phyloP scores from a whole-genome alignment of 2,797 vertebrate species.

The Amblyopsis hoosieri region DNA sequence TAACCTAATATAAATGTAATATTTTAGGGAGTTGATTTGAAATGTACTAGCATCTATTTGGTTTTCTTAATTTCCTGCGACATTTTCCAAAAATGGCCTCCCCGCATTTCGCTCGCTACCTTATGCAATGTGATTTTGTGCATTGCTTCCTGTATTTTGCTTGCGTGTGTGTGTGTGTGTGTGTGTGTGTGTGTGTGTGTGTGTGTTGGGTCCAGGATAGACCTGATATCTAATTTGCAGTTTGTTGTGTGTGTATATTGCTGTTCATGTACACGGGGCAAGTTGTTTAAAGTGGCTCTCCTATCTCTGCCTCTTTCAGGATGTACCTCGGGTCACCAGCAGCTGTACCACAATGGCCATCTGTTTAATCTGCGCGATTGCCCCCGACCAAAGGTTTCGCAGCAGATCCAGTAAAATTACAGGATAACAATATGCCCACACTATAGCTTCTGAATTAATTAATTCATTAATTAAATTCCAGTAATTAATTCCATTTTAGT shows the following conservation, averaged over 20 bases:
- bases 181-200: too few relatives aligned
- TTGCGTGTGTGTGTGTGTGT: too few relatives aligned
- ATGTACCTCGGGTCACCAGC: conserved; percentile 78
- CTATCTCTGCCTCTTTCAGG: conserved; percentile 65
- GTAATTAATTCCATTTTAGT: conserved; percentile 34
- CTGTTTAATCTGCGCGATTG: conserved; percentile 67
- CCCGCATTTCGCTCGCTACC: background rate
- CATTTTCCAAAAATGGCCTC: conserved; percentile 68
- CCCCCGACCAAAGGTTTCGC: conserved; percentile 73
- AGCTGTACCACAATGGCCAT: conserved; percentile 83
- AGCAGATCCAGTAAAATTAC: conserved; percentile 72
- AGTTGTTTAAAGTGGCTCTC: background rate
- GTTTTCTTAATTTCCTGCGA: conserved; percentile 40
- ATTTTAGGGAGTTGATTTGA: background rate
- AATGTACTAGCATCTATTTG: background rate
- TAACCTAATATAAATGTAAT: too few relatives aligned
- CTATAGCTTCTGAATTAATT: conserved; percentile 62
- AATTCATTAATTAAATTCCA: conserved; percentile 61
- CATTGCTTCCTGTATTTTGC: too few relatives aligned
- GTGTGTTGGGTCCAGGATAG: too few relatives aligned
- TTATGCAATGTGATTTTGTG: too few relatives aligned
- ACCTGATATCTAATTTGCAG: too few relatives aligned
- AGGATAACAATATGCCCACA: conserved; percentile 85
- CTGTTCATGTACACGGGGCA: background rate
- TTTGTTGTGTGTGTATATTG: background rate